phyloP scores from a whole-genome alignment of 2,888 invertebrate species.

The Coleophora flavipennella region DNA sequence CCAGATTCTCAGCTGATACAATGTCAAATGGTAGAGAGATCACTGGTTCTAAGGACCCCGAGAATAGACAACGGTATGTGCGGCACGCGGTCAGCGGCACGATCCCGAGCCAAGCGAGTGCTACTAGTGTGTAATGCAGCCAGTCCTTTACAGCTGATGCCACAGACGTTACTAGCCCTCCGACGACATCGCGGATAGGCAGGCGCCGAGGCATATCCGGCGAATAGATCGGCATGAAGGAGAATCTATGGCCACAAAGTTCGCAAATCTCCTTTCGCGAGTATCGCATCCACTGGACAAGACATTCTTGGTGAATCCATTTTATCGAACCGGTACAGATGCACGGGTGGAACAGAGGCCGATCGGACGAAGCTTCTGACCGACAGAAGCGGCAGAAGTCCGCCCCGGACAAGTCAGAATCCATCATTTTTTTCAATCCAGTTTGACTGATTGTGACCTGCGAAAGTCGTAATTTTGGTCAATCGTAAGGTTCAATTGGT shows the following conservation, averaged over 20 bases:
- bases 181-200: constrained; percentile 92
- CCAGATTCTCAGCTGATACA: constrained; percentile 92
- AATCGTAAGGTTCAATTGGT: constrained; percentile 1
- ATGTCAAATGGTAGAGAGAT: constrained; percentile 92
- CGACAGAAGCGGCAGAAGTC: constrained; percentile 99
- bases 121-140: constrained; percentile 97
- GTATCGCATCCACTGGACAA: constrained; percentile 99
- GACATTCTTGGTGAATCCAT: constrained; percentile 98
- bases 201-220: constrained; percentile 99
- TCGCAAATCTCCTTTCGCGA: constrained; percentile 99
- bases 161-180: constrained; percentile 90
- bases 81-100: constrained; percentile 97
- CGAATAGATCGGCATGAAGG: constrained; percentile 99
- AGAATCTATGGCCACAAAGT: constrained; percentile 96
- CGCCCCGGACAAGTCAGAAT: constrained; percentile 72
- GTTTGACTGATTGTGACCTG: constrained; percentile 55
- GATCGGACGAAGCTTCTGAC: constrained; percentile 92
- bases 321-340: constrained; percentile 99
- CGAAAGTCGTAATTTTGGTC: constrained; percentile 32
- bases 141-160: constrained; percentile 95
- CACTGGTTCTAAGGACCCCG: constrained; percentile 88
- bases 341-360: constrained; percentile 97
- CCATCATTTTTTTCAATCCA: constrained; percentile 63
- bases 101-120: constrained; percentile 96
- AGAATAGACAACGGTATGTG: constrained; percentile 94